phyloP scores from a whole-genome alignment of 1,140 invertebrate species.

The Aphelinus atriplicis region DNA sequence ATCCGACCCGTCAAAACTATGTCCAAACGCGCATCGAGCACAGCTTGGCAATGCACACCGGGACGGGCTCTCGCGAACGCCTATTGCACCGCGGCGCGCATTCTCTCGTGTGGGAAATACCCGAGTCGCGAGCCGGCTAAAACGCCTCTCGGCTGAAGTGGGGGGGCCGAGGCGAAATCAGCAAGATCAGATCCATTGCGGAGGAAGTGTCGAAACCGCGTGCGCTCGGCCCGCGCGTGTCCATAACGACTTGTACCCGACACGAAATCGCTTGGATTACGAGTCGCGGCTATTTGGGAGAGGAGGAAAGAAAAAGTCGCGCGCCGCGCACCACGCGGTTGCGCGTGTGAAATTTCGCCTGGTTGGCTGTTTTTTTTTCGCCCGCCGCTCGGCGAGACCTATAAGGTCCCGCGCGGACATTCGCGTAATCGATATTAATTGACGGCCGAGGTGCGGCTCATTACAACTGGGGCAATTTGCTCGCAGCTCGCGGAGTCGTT shows the following conservation, averaged over 20 bases:
- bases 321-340: background rate
- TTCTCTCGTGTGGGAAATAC: slow-evolving; percentile 7
- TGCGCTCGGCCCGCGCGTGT: background rate
- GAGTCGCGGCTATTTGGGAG: background rate
- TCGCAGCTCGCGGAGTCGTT: too few relatives aligned
- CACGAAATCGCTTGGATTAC: background rate
- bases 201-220: slow-evolving; percentile 46
- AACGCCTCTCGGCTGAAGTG: background rate
- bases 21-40: too few relatives aligned
- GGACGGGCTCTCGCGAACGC: too few relatives aligned
- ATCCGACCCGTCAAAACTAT: too few relatives aligned
- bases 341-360: too few relatives aligned
- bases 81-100: background rate
- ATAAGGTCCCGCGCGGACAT: slow-evolving; percentile 23
- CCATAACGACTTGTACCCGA: background rate
- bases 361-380: too few relatives aligned
- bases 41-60: too few relatives aligned
- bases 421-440: slow-evolving; percentile 39
- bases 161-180: background rate
- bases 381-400: slow-evolving; percentile 12
- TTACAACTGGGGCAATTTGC: slow-evolving; percentile 38
- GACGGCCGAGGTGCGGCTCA: slow-evolving; percentile 39
- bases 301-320: background rate
- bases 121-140: background rate
- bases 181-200: slow-evolving; percentile 5